A percentile compares a stretch with the other conserved stretches of the same genome.
Conservation (phyloP, 2,888 invertebrate species). For the Trachelus stipa region DNA sequence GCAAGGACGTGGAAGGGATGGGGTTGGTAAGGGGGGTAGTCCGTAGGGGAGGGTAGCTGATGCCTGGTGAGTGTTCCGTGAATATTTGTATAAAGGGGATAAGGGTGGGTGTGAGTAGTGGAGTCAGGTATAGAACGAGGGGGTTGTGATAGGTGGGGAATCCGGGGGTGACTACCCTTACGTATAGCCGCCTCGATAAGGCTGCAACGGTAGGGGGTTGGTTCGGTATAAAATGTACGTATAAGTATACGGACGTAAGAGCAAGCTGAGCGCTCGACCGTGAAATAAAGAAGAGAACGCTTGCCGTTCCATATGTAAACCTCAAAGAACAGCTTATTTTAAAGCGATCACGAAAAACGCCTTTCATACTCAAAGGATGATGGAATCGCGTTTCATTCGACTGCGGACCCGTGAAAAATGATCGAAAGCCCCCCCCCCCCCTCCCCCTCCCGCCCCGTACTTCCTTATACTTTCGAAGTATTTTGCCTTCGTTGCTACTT, state of each 20-base stretch:
- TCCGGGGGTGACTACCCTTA: too few relatives aligned
- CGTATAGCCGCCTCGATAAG: background rate
- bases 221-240: background rate
- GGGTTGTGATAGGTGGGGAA: too few relatives aligned
- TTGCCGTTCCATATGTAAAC: constrained; percentile 52
- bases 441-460: background rate
- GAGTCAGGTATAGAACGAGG: too few relatives aligned
- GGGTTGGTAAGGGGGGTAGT: too few relatives aligned
- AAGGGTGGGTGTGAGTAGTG: too few relatives aligned
- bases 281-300: constrained; percentile 50
- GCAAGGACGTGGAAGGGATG: too few relatives aligned
- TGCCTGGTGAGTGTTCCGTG: too few relatives aligned
- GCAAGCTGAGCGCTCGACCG: constrained; percentile 36
- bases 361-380: constrained; percentile 55
- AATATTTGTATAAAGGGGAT: too few relatives aligned
- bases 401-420: constrained; percentile 48
- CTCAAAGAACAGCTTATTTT: constrained; percentile 60
- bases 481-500: constrained; percentile 19
- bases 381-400: constrained; percentile 55
- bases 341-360: constrained; percentile 59
- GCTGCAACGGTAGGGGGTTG: background rate
- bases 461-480: constrained; percentile 22
- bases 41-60: too few relatives aligned
- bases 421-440: constrained; percentile 29
- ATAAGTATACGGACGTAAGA: background rate